Base-by-base conservation (phyloP, 2,888 invertebrate species). In the Apocheima hispidaria region DNA sequence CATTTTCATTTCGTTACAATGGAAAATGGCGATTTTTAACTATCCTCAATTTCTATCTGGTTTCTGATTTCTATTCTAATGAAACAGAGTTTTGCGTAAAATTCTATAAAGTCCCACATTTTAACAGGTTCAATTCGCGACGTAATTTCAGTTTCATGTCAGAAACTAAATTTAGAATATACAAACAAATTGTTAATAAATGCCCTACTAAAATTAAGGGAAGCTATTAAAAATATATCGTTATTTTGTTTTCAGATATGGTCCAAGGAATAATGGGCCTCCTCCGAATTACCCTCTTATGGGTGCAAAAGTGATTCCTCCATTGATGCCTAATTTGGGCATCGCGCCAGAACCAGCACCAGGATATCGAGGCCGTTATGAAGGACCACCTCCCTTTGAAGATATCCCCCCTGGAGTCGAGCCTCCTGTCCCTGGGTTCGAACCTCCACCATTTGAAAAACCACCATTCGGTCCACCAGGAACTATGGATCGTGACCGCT, bases 371-470 rank as follows among this genome's bases (percentile, higher is more conserved):
- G 88, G 87, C 48, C 88, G 92, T 6, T 92, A 88, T 70, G 92
- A 92, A 35, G 84, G 69, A 7, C 88, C 90, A 21, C 81, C 89
- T 20, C 81, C 92, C 53, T 94, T 94, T 72, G 94, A 94, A 71
- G 93, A 94, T 41, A 90, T 93, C 59, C 94, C 94, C 14, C 94
- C 94, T 7, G 94, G 94, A 12, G 94, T 95, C 1, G 94, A 95
- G 74, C 94, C 95, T 5, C 93, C 94, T 0, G 93, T 94, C 18
- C 94, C 94, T 36, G 95, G 95, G 21, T 94, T 94, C 75, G 95
- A 95, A 75, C 92, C 92, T 21, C 90, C 94, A 1, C 93, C 93
- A 10, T 93, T 93, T 72, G 93, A 93, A 71, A 92, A 92, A 71
- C 88, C 88, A n/a, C 61, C 82, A 9, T 90, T 90, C 68, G 87